Base-by-base conservation (phyloP, 1,140 invertebrate genomes). In the Theocolax elegans region DNA sequence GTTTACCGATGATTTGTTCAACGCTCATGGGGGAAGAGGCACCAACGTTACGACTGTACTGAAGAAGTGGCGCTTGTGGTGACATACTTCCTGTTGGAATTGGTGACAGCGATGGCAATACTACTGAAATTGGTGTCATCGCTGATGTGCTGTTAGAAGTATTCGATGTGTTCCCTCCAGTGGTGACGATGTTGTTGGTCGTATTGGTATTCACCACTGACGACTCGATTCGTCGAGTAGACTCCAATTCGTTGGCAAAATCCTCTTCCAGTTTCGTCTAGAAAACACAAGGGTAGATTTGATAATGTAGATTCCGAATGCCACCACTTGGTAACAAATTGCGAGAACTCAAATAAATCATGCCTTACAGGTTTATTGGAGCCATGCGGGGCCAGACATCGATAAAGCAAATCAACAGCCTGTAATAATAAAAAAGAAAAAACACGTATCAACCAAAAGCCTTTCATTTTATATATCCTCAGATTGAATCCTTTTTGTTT, bases 391-490 rank as follows among this genome's bases (percentile, higher is more conserved):
- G 83, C 83, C 83, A 85, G 84, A 86, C 82, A 85, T 81, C 83
- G 83, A 85, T 84, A 86, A 85, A 86, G 83, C 80, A 84, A 84
- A 85, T 86, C 84, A 84, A 86, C 84, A 84, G 82, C 83, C 84
- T 86, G 84, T 78, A 86, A 86, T 86, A 81, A 84, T 76, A 85
- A 85, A 79, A 83, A 82, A 79, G 79, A 81, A 82, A 85, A 82
- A 83, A 83, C 81, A 82, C 78, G 81, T 82, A 82, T 83, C 81
- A 84, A 84, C 79, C 79, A 80, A 81, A 79, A 81, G 77, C 75
- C 76, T 79, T 77, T 79, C 62, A 53, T 65, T 63, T 72, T 35
- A 63, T 48, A 70, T 13, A 69, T 73, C 59, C n/a, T 67, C 48
- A 42, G 64, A 74, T 74, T 46, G 64, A 67, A 58, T 67, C 69